Conservation (phyloP, 92 coral and sea anemone genomes). For the Pocillopora grandis region DNA sequence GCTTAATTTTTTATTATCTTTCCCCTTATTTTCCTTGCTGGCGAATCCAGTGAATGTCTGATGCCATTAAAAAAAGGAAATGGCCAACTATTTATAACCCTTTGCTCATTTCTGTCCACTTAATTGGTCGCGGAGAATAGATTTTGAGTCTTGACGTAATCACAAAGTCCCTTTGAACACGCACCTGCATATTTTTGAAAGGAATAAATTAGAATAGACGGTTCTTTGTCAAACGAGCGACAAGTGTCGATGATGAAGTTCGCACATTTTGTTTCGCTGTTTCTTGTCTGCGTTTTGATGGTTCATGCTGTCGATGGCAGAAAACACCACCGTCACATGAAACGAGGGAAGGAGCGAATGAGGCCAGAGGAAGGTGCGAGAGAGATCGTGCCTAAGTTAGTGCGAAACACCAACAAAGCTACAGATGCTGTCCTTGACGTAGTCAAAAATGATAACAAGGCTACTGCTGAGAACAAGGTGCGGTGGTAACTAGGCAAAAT, state of each 20-base stretch:
- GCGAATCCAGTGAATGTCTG: too few relatives aligned
- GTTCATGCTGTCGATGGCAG: neutral
- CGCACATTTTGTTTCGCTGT: neutral
- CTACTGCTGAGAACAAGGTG: neutral
- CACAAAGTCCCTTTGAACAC: neutral
- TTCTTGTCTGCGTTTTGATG: slow-evolving; percentile 2
- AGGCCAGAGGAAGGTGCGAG: neutral
- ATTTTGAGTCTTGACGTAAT: slow-evolving; percentile 6
- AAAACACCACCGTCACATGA: neutral
- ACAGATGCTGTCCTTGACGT: neutral
- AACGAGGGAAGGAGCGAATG: neutral
- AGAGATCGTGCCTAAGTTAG: neutral
- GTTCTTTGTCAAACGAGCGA: slow-evolving; percentile 12
- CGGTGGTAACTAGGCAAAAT: neutral
- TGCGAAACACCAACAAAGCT: neutral
- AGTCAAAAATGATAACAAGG: neutral
- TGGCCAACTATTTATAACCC: too few relatives aligned
- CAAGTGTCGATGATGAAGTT: slow-evolving; percentile 7
- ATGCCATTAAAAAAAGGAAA: too few relatives aligned
- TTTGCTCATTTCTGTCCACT: too few relatives aligned
- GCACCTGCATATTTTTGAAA: neutral
- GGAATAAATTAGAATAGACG: slow-evolving; percentile 2
- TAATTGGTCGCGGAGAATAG: neutral
- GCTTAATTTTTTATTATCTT: too few relatives aligned
- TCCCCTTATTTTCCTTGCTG: too few relatives aligned